These are phyloP conservation scores for Pyrocephalus nanus DNA, from an alignment of 2,797 vertebrate genomes.

Conservation along the genomic window DNA sequence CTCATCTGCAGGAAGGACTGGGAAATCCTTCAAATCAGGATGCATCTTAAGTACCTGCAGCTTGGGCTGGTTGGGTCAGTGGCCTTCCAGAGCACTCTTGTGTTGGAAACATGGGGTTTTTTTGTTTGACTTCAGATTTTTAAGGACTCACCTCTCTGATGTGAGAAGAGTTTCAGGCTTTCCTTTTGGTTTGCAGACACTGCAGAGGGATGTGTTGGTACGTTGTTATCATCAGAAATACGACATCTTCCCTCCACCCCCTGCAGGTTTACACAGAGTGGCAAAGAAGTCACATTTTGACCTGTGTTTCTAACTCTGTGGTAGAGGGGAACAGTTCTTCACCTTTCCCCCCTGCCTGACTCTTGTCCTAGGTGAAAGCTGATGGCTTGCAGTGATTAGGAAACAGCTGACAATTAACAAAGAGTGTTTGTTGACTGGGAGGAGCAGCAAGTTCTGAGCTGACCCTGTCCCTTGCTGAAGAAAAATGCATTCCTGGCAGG, in stretches of 20 bases:
- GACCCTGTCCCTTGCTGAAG: not conserved
- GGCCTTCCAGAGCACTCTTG: not conserved
- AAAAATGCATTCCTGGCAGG: not conserved
- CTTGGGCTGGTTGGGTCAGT: not conserved
- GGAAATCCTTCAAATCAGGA: not conserved
- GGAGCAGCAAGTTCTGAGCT: not conserved
- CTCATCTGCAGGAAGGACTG: not conserved
- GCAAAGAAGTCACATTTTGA: not conserved
- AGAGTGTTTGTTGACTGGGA: not conserved
- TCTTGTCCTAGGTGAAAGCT: not conserved
- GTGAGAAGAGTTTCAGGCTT: not conserved
- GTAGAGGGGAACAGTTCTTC: not conserved
- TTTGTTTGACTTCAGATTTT: not conserved
- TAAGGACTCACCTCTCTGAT: not conserved
- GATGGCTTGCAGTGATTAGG: not conserved
- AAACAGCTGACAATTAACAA: not conserved
- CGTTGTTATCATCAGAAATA: rapidly evolving
- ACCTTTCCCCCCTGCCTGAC: not conserved
- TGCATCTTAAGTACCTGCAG: not conserved
- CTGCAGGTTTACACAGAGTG: not conserved
- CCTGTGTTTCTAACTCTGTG: rapidly evolving
- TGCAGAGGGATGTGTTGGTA: not conserved
- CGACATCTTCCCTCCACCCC: not conserved
- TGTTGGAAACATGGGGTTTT: not conserved
- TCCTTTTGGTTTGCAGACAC: not conserved